Conservation (phyloP, 2,113 vertebrate genomes). For the Camelus bactrianus region DNA sequence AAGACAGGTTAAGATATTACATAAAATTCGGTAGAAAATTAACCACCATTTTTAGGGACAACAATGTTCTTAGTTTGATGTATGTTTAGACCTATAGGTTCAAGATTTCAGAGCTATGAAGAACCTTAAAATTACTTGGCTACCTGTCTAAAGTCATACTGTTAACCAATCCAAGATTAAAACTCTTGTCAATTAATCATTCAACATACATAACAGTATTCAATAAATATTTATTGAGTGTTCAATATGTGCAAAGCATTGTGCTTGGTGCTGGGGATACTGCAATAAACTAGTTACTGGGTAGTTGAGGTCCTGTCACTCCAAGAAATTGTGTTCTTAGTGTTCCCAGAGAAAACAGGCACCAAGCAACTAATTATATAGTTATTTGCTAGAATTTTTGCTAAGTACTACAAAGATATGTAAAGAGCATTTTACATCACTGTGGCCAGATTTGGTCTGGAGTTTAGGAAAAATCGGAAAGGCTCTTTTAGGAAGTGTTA, state of each 20-base stretch:
- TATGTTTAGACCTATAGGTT: not conserved
- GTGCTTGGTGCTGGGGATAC: not conserved
- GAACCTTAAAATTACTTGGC: not conserved
- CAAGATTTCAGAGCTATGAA: not conserved
- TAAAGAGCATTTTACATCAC: not conserved
- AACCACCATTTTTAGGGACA: not conserved
- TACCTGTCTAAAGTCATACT: not conserved
- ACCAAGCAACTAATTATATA: not conserved
- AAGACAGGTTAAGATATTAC: not conserved
- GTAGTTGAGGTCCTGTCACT: not conserved
- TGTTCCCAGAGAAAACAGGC: not conserved
- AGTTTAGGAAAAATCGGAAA: conserved; percentile 1
- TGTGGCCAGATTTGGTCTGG: not conserved
- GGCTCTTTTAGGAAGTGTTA: not conserved
- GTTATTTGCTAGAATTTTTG: not conserved
- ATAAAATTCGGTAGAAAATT: not conserved
- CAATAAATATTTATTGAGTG: not conserved
- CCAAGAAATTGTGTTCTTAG: not conserved
- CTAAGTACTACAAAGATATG: not conserved
- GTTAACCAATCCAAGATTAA: not conserved
- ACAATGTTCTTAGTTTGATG: conserved; percentile 14
- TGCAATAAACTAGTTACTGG: not conserved
- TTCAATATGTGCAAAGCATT: not conserved
- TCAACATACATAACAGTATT: not conserved
- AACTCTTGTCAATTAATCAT: not conserved